phyloP scores from a whole-genome alignment of 2,113 vertebrate genomes.

The Phylloscopus whistleri region DNA sequence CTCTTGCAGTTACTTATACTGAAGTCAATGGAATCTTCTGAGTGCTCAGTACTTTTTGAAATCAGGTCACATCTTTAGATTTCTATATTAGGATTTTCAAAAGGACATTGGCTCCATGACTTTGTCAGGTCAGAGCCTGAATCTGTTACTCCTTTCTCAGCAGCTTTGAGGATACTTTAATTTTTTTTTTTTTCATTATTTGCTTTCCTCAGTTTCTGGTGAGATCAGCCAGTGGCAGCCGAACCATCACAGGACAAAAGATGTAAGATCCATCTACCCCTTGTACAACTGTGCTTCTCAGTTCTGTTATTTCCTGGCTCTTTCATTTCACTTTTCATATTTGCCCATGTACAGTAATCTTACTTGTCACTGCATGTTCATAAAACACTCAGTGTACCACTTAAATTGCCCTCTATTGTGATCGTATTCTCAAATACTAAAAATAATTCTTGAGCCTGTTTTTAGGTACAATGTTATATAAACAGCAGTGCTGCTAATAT shows the following conservation, averaged over 20 bases:
- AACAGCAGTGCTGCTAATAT: background rate
- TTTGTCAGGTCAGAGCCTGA: conserved; percentile 9
- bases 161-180: background rate
- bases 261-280: background rate
- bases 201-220: background rate
- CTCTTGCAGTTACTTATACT: background rate
- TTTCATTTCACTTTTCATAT: conserved; percentile 5
- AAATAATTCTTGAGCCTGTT: background rate
- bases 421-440: conserved; percentile 40
- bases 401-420: background rate
- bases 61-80: conserved; percentile 26
- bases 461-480: background rate
- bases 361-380: conserved; percentile 8
- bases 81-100: conserved; percentile 49
- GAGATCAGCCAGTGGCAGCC: background rate
- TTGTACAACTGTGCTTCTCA: background rate
- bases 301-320: background rate
- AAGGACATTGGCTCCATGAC: background rate
- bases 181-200: background rate
- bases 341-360: background rate
- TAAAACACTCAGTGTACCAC: background rate
- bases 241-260: background rate
- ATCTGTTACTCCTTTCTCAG: conserved; percentile 19
- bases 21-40: background rate
- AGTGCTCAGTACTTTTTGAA: conserved; percentile 12